Conservation (phyloP, 2,888 invertebrate genomes). For the Catonia carolina region DNA sequence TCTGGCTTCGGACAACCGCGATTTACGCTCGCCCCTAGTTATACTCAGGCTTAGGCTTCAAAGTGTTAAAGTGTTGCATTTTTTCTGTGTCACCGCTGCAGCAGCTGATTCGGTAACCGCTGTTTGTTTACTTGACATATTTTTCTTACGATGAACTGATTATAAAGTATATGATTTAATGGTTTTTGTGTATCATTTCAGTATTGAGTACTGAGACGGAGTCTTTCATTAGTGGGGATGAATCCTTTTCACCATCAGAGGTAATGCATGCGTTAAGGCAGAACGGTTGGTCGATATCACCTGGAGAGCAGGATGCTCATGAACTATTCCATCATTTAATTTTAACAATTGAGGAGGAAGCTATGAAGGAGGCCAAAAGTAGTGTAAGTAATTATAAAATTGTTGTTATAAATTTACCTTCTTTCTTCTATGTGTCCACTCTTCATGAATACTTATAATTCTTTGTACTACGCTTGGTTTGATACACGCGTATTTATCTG, state of each 20-base stretch:
- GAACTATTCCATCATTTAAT: conserved; percentile 85
- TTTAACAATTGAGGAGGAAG: conserved; percentile 86
- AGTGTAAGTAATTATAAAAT: too few species aligned
- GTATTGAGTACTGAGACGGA: conserved; percentile 56
- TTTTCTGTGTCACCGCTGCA: too few species aligned
- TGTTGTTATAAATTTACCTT: conserved; percentile 6
- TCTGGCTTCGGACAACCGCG: too few species aligned
- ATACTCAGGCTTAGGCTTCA: background rate
- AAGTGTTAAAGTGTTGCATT: background rate
- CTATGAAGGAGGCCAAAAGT: too few species aligned
- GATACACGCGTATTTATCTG: too few species aligned
- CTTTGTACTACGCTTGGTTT: too few species aligned
- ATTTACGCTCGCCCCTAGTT: too few species aligned
- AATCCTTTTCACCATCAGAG: conserved; percentile 54
- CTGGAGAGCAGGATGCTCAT: conserved; percentile 90
- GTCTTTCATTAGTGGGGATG: conserved; percentile 34
- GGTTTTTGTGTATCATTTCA: conserved; percentile 37
- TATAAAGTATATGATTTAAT: background rate
- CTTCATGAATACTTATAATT: too few species aligned
- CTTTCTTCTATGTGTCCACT: background rate
- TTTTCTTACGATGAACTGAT: too few species aligned
- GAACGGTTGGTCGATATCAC: conserved; percentile 79
- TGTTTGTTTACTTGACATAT: too few species aligned
- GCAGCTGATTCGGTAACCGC: too few species aligned
- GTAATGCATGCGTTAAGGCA: conserved; percentile 67